phyloP scores from a whole-genome alignment of 2,113 vertebrate species.

The Clarias gariepinus region DNA sequence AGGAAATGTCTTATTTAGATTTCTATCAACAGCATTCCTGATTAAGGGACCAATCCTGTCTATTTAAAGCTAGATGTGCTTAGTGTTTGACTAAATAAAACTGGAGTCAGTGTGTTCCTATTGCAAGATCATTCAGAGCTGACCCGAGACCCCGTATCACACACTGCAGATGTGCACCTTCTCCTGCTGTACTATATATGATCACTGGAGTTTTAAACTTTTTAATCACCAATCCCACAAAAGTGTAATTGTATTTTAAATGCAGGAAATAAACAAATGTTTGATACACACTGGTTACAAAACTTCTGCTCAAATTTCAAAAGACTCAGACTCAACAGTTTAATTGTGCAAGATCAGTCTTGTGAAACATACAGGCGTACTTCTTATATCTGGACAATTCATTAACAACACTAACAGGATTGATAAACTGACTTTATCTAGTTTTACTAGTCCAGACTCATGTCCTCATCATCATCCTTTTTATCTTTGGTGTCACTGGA shows the following conservation, averaged over 20 bases:
- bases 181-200: background rate
- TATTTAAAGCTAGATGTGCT: background rate
- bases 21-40: background rate
- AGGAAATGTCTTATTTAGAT: background rate
- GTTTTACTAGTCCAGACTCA: slow-evolving; percentile 88
- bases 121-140: background rate
- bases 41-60: background rate
- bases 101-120: background rate
- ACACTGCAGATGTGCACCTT: background rate
- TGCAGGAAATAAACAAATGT: slow-evolving; percentile 39
- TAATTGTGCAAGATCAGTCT: slow-evolving; percentile 37
- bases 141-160: background rate
- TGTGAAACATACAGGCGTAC: slow-evolving; percentile 45
- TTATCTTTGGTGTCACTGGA: slow-evolving; percentile 88
- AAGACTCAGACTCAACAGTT: background rate
- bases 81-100: background rate
- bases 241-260: background rate
- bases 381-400: slow-evolving; percentile 17
- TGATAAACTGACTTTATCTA: background rate
- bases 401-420: background rate
- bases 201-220: slow-evolving; percentile 39
- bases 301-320: background rate
- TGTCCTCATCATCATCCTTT: slow-evolving; percentile 96
- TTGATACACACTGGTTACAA: slow-evolving; percentile 2
- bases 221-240: background rate